Evolutionary conservation across 2,113 vertebrate genomes (phyloP), one percentile per base, ranked within the genome.

Genomic region (Petaurus breviceps): DNA sequence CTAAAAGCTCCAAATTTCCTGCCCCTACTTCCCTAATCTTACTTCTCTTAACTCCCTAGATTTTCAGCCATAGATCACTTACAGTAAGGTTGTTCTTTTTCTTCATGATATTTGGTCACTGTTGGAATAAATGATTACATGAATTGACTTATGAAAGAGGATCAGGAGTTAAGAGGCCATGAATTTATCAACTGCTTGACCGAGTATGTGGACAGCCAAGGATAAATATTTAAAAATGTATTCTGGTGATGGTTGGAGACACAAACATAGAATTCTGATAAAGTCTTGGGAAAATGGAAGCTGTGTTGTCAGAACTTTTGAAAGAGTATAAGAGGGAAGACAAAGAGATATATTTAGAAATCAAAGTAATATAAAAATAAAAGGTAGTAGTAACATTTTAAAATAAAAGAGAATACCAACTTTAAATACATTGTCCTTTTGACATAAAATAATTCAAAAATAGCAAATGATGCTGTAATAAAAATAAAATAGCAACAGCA

Each of bases 241-340:
- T 89, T 12, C 46, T 95, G 50, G 22, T 90, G 31, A 54, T 12
- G n/a, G 22, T 49, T 31, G 54, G 28, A 51, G 19, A 96, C 90
- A 95, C 91, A 89, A 25, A 92, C 5, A 31, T 5, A 31, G 25
- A 94, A 22, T 26, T 12, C 25, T 93, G 89, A 1, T 53, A 37
- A 26, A 52, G 31, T 91, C 37, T 92, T 97, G 31, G 90, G 2
- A 92, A 93, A 97, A 90, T 47, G 93, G 7, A 90, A 91, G 46
- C 92, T 51, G 90, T 1, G 49, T 26, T 0, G 51, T 94, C 68
- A 90, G 1, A 51, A 10, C 92, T 90, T 50, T 91, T 94, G 22
- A 90, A 47, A 94, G 23, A 92, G 90, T 43, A 55, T 7, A 61
- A 23, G 31, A 96, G 9, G 28, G 28, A 11, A 68, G 57, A 11